Conservation (phyloP, 1,140 invertebrate species). For the Drosophila rhopaloa region DNA sequence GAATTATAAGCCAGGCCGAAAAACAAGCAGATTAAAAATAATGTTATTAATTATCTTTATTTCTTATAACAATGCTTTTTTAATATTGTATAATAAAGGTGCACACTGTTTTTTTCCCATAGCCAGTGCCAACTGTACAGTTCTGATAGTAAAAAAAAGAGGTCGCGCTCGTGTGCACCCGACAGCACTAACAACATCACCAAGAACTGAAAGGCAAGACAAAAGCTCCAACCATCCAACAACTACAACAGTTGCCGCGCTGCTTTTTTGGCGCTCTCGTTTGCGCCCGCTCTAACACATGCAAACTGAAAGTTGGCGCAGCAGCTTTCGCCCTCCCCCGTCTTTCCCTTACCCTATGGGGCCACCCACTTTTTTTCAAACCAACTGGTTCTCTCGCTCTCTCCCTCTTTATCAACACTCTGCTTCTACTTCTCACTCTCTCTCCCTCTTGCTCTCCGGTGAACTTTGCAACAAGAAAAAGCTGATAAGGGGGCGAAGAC, state of each 20-base stretch:
- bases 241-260: constrained; percentile 50
- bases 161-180: constrained; percentile 80
- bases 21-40: too few species aligned
- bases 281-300: constrained; percentile 80
- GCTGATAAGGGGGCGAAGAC: constrained; percentile 43
- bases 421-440: constrained; percentile 25
- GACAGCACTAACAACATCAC: constrained; percentile 39
- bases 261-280: constrained; percentile 66
- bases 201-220: constrained; percentile 20
- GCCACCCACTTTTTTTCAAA: constrained; percentile 10
- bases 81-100: background rate
- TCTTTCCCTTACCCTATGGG: background rate
- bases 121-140: constrained; percentile 66
- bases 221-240: constrained; percentile 41
- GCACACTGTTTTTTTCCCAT: constrained; percentile 36
- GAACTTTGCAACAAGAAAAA: constrained; percentile 38
- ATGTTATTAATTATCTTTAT: too few species aligned
- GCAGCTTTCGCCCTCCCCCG: constrained; percentile 51
- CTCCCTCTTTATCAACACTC: constrained; percentile 18
- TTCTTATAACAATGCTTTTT: too few species aligned
- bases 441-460: constrained; percentile 40
- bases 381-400: constrained; percentile 52
- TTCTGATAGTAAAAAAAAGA: constrained; percentile 62
- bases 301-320: constrained; percentile 63
- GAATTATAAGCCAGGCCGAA: too few species aligned